Base-by-base conservation (phyloP, 2,113 vertebrate species). In the Psettodes erumei region DNA sequence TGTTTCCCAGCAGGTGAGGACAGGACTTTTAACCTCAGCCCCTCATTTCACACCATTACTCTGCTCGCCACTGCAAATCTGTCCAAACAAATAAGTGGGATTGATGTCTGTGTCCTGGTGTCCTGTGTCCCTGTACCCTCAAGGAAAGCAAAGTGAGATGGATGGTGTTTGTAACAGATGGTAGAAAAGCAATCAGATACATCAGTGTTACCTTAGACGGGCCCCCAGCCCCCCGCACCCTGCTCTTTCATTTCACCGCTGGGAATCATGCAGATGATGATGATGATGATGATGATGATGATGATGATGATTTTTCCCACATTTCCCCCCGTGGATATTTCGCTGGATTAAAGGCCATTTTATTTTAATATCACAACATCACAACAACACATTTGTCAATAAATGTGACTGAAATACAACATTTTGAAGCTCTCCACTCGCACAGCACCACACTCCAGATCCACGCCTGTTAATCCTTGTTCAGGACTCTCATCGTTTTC, bases 281-380 rank as follows among this genome's bases (percentile, higher is more conserved):
- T 7, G 35, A n/a, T n/a, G 42, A 43, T 43, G 42, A 19, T n/a
- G 42, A 43, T 43, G 42, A 43, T 43, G 40, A 18, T 43, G 42
- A 45, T 45, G 43, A n/a, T n/a, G n/a, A n/a, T n/a, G n/a, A n/a
- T n/a, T n/a, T n/a, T n/a, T n/a, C n/a, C n/a, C 38, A 11, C 13
- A 12, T 16, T 32, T 19, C 30, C 45, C 69, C 37, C 40, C 13
- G 53, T 12, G 3, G 11, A 23, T n/a, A 6, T 60, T 38, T 68
- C 15, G 21, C 1, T 64, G 8, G 15, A 72, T 59, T 11, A 79
- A 38, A 64, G 11, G 5, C 25, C 5, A n/a, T 32, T 81, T 87
- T 77, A 81, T 83, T 89, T 65, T 30, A 27, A 75, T 13, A 87
- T n/a, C 33, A 83, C 40, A 74, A 68, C 27, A 86, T n/a, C n/a